Percentiles rank a stretch among this genome's conserved stretches.
These are phyloP conservation scores for Cotesia glomerata DNA, from an alignment of 1,140 invertebrate species.

Conservation along the genomic window DNA sequence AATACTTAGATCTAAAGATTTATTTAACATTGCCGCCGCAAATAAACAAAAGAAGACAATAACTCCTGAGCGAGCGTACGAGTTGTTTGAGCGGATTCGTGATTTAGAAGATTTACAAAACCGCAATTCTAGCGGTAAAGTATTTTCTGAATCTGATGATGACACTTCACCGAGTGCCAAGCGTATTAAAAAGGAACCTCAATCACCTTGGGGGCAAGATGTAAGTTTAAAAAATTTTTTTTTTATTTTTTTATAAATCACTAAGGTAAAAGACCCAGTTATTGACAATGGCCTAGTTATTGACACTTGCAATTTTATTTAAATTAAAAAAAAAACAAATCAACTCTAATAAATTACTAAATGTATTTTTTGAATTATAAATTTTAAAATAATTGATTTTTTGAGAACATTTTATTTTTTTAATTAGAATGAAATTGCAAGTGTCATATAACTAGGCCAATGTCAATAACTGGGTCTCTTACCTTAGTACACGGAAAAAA, in stretches of 20 bases:
- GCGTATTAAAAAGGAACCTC: slow-evolving; percentile 56
- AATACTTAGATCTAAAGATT: slow-evolving; percentile 57
- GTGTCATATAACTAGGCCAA: too few species aligned
- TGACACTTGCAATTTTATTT: too few species aligned
- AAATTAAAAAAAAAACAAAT: too few species aligned
- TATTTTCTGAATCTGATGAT: slow-evolving; percentile 61
- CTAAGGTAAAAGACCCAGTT: too few species aligned
- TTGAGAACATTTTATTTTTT: too few species aligned
- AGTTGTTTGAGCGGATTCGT: slow-evolving; percentile 61
- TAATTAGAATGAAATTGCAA: too few species aligned
- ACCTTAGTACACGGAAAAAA: too few species aligned
- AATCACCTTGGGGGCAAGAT: slow-evolving; percentile 52
- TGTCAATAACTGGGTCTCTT: too few species aligned
- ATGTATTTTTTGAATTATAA: too few species aligned
- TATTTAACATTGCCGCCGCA: slow-evolving; percentile 60
- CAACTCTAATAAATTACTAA: too few species aligned
- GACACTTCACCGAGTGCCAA: slow-evolving; percentile 58
- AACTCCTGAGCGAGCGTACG: slow-evolving; percentile 62
- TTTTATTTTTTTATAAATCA: neutral
- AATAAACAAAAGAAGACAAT: slow-evolving; percentile 60
- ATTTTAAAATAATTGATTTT: too few species aligned
- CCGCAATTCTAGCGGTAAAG: slow-evolving; percentile 51
- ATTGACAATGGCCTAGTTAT: too few species aligned
- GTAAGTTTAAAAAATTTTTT: slow-evolving; percentile 39
- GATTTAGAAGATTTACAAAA: slow-evolving; percentile 57